Percentiles rank a stretch among this genome's conserved stretches.
Conservation (phyloP, 2,797 vertebrate species). For the Bradypodion pumilum region DNA sequence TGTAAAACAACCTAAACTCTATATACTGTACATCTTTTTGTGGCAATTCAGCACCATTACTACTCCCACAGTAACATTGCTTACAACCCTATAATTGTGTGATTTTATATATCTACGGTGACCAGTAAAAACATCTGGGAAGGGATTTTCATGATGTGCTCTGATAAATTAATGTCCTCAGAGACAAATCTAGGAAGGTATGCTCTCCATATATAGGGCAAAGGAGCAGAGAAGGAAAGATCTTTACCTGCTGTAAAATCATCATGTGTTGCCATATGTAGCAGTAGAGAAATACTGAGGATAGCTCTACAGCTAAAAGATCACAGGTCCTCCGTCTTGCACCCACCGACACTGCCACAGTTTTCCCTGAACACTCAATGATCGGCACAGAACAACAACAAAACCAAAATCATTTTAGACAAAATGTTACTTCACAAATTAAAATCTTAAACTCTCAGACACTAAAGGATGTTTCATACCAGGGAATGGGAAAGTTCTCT, state of each 20-base stretch:
- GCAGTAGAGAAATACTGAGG: rapidly evolving
- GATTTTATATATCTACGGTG: not conserved
- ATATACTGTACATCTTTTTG: too few relatives aligned
- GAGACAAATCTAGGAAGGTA: not conserved
- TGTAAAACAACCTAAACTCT: too few relatives aligned
- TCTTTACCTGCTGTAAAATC: conserved; percentile 60
- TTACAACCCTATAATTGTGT: not conserved
- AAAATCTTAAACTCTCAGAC: not conserved
- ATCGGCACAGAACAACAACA: conserved; percentile 15
- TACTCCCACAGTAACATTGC: too few relatives aligned
- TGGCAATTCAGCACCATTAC: too few relatives aligned
- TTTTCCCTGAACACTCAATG: conserved; percentile 18
- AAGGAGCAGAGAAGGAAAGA: not conserved
- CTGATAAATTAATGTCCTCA: not conserved
- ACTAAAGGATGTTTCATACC: not conserved
- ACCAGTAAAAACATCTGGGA: not conserved
- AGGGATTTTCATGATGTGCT: not conserved
- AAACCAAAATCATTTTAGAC: not conserved
- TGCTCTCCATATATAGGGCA: not conserved
- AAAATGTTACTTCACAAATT: not conserved
- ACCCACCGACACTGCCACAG: not conserved
- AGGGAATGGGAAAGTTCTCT: too few relatives aligned
- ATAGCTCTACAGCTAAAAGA: not conserved
- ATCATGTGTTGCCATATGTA: conserved; percentile 47
- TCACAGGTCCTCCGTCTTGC: not conserved